phyloP scores from a whole-genome alignment of 2,113 vertebrate genomes.

The Nibea albiflora region DNA sequence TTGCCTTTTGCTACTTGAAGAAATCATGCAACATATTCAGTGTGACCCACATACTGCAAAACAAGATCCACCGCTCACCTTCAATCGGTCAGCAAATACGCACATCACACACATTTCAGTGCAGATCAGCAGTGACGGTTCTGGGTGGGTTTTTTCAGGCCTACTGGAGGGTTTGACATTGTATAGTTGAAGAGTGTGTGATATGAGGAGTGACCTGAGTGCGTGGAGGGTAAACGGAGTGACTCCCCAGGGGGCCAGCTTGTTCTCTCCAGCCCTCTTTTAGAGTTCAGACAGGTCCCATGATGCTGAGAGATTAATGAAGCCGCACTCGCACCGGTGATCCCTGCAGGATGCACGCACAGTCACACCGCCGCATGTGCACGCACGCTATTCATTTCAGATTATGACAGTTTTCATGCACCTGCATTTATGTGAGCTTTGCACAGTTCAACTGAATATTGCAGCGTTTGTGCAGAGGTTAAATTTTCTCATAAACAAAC shows the following conservation, averaged over 20 bases:
- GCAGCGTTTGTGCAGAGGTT: neutral
- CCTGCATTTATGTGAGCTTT: conserved; percentile 20
- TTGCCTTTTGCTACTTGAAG: conserved; percentile 28
- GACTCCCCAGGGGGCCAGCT: conserved; percentile 59
- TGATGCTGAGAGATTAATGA: conserved; percentile 80
- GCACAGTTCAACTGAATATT: neutral
- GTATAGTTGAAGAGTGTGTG: conserved; percentile 60
- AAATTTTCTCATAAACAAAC: neutral
- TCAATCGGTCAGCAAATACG: neutral
- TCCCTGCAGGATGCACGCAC: conserved; percentile 68
- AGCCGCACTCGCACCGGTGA: conserved; percentile 73
- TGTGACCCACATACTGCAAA: conserved; percentile 25
- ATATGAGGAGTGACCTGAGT: conserved; percentile 72
- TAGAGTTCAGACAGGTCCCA: conserved; percentile 76
- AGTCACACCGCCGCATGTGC: conserved; percentile 11
- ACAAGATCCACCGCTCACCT: conserved; percentile 22
- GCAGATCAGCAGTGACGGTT: conserved; percentile 16
- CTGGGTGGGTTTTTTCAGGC: neutral
- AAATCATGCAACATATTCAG: conserved; percentile 23
- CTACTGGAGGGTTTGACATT: conserved; percentile 66
- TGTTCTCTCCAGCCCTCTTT: conserved; percentile 74
- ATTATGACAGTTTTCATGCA: conserved; percentile 43
- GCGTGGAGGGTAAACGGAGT: conserved; percentile 77
- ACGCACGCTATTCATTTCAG: conserved; percentile 56
- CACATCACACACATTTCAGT: conserved; percentile 15